phyloP scores from a whole-genome alignment of 2,113 vertebrate species.

The Oreochromis spilurus region DNA sequence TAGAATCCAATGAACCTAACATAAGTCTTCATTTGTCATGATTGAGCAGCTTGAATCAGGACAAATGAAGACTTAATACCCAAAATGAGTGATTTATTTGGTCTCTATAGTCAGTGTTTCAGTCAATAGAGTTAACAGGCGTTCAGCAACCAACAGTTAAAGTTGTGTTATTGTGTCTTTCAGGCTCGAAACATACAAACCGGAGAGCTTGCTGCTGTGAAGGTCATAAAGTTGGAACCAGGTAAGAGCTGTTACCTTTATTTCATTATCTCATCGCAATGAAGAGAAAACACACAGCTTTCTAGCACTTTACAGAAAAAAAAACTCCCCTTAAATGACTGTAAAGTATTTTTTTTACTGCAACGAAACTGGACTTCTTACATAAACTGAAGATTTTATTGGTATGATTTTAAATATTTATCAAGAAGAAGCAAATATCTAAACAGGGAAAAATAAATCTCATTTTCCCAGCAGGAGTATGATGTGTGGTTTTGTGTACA shows the following conservation, averaged over 20 bases:
- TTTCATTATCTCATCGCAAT: neutral
- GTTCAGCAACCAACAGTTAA: fast-evolving
- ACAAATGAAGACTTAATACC: neutral
- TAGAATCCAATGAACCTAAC: neutral
- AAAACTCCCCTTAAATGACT: neutral
- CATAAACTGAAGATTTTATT: neutral
- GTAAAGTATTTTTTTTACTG: neutral
- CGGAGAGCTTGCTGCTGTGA: conserved; percentile 94
- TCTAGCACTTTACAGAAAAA: neutral
- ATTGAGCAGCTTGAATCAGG: neutral
- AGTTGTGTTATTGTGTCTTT: conserved; percentile 37
- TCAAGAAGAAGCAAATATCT: neutral
- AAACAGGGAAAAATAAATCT: neutral
- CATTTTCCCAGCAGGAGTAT: neutral
- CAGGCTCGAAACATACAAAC: conserved; percentile 95
- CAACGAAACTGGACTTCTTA: neutral
- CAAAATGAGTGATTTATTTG: neutral
- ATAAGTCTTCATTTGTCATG: neutral
- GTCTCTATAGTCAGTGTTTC: neutral
- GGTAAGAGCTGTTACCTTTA: conserved; percentile 74
- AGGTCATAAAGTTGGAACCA: conserved; percentile 98
- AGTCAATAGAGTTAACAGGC: neutral
- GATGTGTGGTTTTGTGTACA: neutral
- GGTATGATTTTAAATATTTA: neutral
- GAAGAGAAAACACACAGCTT: neutral